These are phyloP conservation scores for Sebastes vulpes DNA, from an alignment of 2,797 vertebrate species.

Conservation along the genomic window DNA sequence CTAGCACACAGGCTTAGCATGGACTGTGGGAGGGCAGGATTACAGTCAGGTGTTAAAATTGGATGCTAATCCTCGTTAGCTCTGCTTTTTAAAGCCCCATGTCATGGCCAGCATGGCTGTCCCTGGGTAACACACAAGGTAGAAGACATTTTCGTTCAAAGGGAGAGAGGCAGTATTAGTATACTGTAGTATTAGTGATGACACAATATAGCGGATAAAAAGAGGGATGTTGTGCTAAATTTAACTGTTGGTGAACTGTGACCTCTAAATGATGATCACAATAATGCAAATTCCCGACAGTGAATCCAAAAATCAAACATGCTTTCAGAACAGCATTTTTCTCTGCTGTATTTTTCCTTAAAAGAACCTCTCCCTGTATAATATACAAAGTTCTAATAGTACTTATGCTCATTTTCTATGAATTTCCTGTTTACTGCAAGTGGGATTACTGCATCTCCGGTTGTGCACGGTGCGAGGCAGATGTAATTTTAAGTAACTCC, in stretches of 20 bases:
- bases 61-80: slow-evolving; percentile 84
- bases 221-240: neutral
- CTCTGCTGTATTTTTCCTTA: neutral
- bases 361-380: neutral
- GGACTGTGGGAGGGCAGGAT: slow-evolving; percentile 78
- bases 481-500: slow-evolving; percentile 20
- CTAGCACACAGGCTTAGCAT: slow-evolving; percentile 76
- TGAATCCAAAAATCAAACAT: neutral
- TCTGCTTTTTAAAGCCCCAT: slow-evolving; percentile 79
- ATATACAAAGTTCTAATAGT: neutral
- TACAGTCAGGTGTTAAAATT: slow-evolving; percentile 88
- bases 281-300: neutral
- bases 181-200: neutral
- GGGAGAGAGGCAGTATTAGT: neutral
- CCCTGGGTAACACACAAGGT: slow-evolving; percentile 30
- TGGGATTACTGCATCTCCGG: neutral
- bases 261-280: neutral
- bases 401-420: neutral
- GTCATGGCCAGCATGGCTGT: slow-evolving; percentile 45
- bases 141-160: slow-evolving; percentile 21
- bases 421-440: slow-evolving; percentile 3
- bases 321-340: neutral
- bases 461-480: neutral
- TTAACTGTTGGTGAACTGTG: neutral
- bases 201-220: neutral